A percentile compares a stretch with the other conserved stretches of the same genome.
These are phyloP conservation scores for Amblyraja radiata DNA, from an alignment of 2,797 vertebrate genomes.

Conservation along the genomic window DNA sequence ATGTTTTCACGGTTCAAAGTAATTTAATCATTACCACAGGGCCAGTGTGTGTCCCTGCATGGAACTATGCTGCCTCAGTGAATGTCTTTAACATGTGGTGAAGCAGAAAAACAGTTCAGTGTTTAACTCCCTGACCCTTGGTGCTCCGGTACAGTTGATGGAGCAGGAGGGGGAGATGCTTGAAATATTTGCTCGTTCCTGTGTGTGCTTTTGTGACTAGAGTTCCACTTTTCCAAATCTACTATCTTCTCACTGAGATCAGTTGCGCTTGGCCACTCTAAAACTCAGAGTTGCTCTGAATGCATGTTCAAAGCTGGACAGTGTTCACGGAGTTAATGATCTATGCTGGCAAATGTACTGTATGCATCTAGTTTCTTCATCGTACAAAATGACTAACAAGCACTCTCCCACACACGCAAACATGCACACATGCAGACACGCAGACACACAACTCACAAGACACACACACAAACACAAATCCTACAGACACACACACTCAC, in stretches of 20 bases:
- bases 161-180: conserved; percentile 20
- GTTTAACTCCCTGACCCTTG: conserved; percentile 28
- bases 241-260: conserved; percentile 5
- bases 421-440: not conserved
- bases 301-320: not conserved
- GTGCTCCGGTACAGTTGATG: conserved; percentile 20
- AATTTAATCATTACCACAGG: not conserved
- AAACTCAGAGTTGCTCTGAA: not conserved
- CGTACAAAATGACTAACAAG: not conserved
- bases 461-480: too few species aligned
- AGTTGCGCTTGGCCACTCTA: too few species aligned
- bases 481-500: too few species aligned
- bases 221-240: conserved; percentile 5
- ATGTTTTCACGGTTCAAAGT: conserved; percentile 33
- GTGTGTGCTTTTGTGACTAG: conserved; percentile 16
- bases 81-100: conserved; percentile 34
- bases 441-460: too few species aligned
- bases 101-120: conserved; percentile 26
- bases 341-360: not conserved
- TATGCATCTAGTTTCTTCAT: too few species aligned
- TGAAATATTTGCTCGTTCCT: conserved; percentile 5
- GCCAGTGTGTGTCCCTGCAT: not conserved
- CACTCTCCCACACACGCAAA: not conserved
- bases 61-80: conserved; percentile 23
- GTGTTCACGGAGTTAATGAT: not conserved